Evolutionary conservation across 2,888 invertebrate genomes (phyloP), one percentile per base, ranked within the genome.

Genomic region (Cataglyphis albicans): DNA sequence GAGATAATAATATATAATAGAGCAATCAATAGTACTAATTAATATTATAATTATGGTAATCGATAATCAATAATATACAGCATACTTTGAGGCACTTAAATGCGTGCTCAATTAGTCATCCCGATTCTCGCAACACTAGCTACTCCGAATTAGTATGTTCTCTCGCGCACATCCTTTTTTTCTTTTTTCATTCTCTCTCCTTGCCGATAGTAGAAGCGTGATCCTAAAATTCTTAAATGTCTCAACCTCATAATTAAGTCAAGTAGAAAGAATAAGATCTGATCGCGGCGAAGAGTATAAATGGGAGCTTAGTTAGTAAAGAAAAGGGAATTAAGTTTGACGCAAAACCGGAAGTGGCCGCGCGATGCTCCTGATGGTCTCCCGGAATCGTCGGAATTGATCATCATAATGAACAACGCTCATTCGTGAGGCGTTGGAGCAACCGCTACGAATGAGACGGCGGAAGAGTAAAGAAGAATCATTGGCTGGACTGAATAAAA

Each of bases 61-160:
- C 57, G 78, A 70, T 78, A 78, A 78, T 78, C 78, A 78, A 75
- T 93, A 94, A 94, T 94, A 93, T 94, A 94, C 94, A 94, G 93
- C 94, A 94, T 94, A 93, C 93, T 94, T 76, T 94, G 94, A 94
- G 94, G 94, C 94, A 94, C 94, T 94, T 94, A 93, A 93, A 93
- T 93, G 90, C 93, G 94, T 94, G 94, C 94, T 94, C 94, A 94
- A 94, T 80, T 80, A 80, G 68, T 78, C 78, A 41, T 80, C 78
- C 72, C 72, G 78, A 80, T 80, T 80, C 59, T 80, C 78, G 78
- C 78, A 72, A 72, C 59, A 80, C 59, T 80, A 80, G 72, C 59
- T 80, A 70, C 59, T 72, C 44, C 78, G 59, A 80, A 70, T 80
- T 80, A 61, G 25, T 44, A 61, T 70, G 44, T 72, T 78, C 72